Evolutionary conservation across 1,140 invertebrate genomes (phyloP).

Genomic region (Atopsyche davidsoni): DNA sequence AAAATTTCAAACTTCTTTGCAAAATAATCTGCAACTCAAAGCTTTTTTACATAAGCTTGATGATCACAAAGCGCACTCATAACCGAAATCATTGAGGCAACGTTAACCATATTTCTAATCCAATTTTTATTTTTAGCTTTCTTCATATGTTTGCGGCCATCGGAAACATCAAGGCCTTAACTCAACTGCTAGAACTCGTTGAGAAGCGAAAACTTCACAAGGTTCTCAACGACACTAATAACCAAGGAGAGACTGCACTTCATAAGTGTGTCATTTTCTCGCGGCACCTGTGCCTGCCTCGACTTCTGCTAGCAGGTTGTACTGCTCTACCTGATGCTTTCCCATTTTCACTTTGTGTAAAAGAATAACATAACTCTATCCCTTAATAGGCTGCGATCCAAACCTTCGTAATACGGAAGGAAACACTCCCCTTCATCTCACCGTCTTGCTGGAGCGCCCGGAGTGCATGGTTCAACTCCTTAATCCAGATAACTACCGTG

Average conservation of each 20-base stretch:
- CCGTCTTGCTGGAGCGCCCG: slow-evolving; percentile 6
- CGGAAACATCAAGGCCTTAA: neutral
- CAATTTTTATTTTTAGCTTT: slow-evolving; percentile 14
- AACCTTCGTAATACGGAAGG: slow-evolving; percentile 17
- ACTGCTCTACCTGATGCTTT: neutral
- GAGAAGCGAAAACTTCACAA: slow-evolving; percentile 3
- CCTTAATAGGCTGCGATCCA: slow-evolving; percentile 13
- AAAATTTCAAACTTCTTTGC: no score
- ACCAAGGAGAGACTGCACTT: slow-evolving; percentile 17
- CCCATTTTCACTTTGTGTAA: slow-evolving; percentile 1
- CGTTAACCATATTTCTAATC: no score
- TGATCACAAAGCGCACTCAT: no score
- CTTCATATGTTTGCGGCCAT: slow-evolving; percentile 16
- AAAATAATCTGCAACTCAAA: no score
- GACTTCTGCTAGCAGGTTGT: slow-evolving; percentile 14
- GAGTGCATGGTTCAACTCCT: slow-evolving; percentile 17
- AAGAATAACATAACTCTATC: neutral
- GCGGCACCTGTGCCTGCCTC: slow-evolving; percentile 6
- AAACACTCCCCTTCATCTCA: slow-evolving; percentile 15
- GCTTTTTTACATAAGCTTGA: no score
- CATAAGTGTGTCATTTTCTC: slow-evolving; percentile 8
- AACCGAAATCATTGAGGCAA: no score
- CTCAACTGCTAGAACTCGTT: slow-evolving; percentile 5
- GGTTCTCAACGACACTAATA: slow-evolving; percentile 11
- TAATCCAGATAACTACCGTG: slow-evolving; percentile 7